A percentile compares a stretch with the other conserved stretches of the same genome.
These are phyloP conservation scores for Chelonus insularis DNA, from an alignment of 1,140 invertebrate genomes.

Conservation along the genomic window DNA sequence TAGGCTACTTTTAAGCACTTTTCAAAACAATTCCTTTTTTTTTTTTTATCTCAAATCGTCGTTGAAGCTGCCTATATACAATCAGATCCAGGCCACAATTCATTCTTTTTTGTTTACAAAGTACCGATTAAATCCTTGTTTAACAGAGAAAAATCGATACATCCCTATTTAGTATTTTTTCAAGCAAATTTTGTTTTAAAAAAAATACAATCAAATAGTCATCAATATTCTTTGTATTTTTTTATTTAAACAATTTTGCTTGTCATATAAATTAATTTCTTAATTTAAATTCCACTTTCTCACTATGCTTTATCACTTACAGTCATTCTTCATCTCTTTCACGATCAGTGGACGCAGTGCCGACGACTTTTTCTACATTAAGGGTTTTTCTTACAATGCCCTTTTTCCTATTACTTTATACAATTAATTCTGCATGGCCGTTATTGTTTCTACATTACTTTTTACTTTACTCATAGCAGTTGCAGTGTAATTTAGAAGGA, in stretches of 20 bases:
- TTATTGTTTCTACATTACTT: conserved; percentile 15
- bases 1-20: conserved; percentile 29
- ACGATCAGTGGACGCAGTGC: conserved; percentile 26
- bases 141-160: too few species aligned
- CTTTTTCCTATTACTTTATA: not conserved
- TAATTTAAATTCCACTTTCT: conserved; percentile 26
- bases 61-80: conserved; percentile 26
- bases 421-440: conserved; percentile 16
- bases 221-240: not conserved
- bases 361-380: not conserved
- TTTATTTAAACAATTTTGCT: not conserved
- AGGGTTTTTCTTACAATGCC: conserved; percentile 3
- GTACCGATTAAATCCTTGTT: too few species aligned
- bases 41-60: conserved; percentile 12
- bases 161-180: too few species aligned
- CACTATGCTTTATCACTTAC: conserved; percentile 24
- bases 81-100: conserved; percentile 2
- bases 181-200: too few species aligned
- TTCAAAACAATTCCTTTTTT: conserved; percentile 25
- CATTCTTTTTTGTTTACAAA: too few species aligned
- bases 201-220: too few species aligned
- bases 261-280: not conserved
- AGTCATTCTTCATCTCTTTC: conserved; percentile 24
- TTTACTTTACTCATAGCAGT: conserved; percentile 19
- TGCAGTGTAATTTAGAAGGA: conserved; percentile 18